A percentile compares a stretch with the other conserved stretches of the same genome.
phyloP scores from a whole-genome alignment of 2,888 invertebrate genomes.

The Drosophila percnosoma region DNA sequence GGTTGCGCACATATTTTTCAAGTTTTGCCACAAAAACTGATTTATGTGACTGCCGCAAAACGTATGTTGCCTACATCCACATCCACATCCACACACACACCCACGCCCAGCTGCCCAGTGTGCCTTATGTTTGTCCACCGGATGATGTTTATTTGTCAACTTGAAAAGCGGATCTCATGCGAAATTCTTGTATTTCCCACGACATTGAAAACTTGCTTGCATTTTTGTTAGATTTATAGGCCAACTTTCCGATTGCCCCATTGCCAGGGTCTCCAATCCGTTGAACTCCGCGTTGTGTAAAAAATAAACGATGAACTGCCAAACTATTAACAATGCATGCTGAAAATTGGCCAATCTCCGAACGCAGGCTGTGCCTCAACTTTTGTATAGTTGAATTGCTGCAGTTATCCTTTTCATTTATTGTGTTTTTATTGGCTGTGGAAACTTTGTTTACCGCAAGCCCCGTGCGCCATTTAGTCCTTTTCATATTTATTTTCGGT shows the following conservation, averaged over 20 bases:
- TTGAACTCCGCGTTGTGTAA: slow-evolving; percentile 2
- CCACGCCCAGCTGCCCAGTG: slow-evolving; percentile 36
- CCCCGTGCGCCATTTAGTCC: slow-evolving; percentile 10
- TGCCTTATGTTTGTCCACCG: slow-evolving; percentile 66
- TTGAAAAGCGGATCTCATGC: slow-evolving; percentile 76
- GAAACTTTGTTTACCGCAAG: slow-evolving; percentile 15
- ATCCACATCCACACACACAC: neutral
- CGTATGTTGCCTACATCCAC: slow-evolving; percentile 50
- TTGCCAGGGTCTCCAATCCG: slow-evolving; percentile 3
- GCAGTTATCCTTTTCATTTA: slow-evolving; percentile 6
- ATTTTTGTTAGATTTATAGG: slow-evolving; percentile 61
- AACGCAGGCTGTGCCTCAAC: slow-evolving; percentile 16
- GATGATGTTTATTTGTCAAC: slow-evolving; percentile 82
- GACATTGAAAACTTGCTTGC: slow-evolving; percentile 46
- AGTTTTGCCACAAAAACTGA: slow-evolving; percentile 80
- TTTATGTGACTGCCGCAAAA: slow-evolving; percentile 70
- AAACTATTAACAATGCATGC: slow-evolving; percentile 51
- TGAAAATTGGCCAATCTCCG: slow-evolving; percentile 35
- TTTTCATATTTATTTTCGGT: slow-evolving; percentile 2
- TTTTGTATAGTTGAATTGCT: slow-evolving; percentile 26
- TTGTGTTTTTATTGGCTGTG: slow-evolving; percentile 11
- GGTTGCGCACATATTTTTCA: slow-evolving; percentile 78
- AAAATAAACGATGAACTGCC: slow-evolving; percentile 28
- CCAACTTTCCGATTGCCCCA: slow-evolving; percentile 37
- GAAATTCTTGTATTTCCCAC: slow-evolving; percentile 74